Base-by-base conservation (phyloP, 2,113 vertebrate species). In the Chlorodrepanis virens region DNA sequence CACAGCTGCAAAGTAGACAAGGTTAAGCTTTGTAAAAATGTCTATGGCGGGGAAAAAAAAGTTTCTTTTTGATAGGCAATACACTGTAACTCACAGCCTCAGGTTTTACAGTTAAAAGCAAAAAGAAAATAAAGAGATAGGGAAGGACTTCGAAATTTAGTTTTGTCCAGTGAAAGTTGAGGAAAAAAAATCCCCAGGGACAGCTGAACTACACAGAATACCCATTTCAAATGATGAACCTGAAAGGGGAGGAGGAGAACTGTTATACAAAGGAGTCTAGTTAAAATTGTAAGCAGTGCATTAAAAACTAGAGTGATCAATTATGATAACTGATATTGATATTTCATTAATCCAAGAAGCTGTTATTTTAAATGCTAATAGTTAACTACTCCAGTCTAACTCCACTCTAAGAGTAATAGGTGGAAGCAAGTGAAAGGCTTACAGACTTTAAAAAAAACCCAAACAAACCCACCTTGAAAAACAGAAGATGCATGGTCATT, bases 361-460 rank as follows among this genome's bases (percentile, higher is more conserved):
- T 64, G 10, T 37, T 72, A 17, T 53, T 85, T 92, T 54, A 35
- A 64, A 23, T 49, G 37, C n/a, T 57, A 57, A 61, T 18, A 61
- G 42, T 27, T 31, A 78, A 52, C 25, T 60, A 31, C 27, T 31
- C 22, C 53, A 59, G 25, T 19, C 33, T 50, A 52, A 72, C 60
- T 84, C n/a, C n/a, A 60, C 35, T 69, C 35, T 16, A 61, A 56
- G 12, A 84, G 14, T 25, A 70, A 60, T 22, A 61, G 19, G 19
- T 61, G 4, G 8, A 75, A 75, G 22, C 19, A 88, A 85, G 45
- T 24, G 12, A 70, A 74, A 87, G 19, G 31, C 24, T 80, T 67
- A 49, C 3, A 60, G 44, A 61, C 19, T 14, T 45, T 0, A 53
- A 79, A 52, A 76, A 42, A 27, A 4, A 2, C 0, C 6, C 13